Base-by-base conservation (phyloP, 2,888 invertebrate genomes). In the Adelphocoris suturalis region DNA sequence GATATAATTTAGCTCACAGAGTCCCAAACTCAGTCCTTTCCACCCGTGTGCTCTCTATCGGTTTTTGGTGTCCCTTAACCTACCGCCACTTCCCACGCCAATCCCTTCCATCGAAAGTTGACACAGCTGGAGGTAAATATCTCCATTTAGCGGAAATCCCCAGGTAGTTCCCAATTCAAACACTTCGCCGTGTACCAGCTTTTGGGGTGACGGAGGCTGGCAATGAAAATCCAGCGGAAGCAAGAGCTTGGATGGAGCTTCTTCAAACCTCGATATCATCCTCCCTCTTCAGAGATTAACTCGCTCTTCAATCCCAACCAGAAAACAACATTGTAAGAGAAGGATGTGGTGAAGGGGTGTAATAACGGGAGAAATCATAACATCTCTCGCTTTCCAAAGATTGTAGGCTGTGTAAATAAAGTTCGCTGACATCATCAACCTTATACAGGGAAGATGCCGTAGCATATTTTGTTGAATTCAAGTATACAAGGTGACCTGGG, bases 101-200 rank as follows among this genome's bases (percentile, higher is more conserved):
- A 47, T 46, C 47, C 82, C 27, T 52, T 52, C 68, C 68, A 68
- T 23, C 27, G 52, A 82, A 82, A 52, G 82, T 82, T 82, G 82
- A 82, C 82, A 52, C 82, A 82, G 82, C 82, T 82, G 82, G 52
- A 52, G 52, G 82, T 82, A 82, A 82, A 82, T 82, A 82, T 82
- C 82, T 82, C 82, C 23, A 82, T 82, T 82, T 82, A 47, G 82
- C 52, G 14, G 82, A 52, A 52, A 82, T 12, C 82, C 82, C 52
- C 27, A 19, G 55, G 48, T 52, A 52, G 82, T 82, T 82, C 82
- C 16, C 82, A 52, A 82, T 52, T 48, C 82, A 82, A 52, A 82
- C 48, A 82, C 82, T 23, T 23, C 68, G 68, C 68, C 68, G 23
- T 13, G 23, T 9, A 12, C 16, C 61, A n/a, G 61, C 61, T 61